Base-by-base conservation (phyloP, 1,140 invertebrate species). In the Lepidotrigona ventralis region DNA sequence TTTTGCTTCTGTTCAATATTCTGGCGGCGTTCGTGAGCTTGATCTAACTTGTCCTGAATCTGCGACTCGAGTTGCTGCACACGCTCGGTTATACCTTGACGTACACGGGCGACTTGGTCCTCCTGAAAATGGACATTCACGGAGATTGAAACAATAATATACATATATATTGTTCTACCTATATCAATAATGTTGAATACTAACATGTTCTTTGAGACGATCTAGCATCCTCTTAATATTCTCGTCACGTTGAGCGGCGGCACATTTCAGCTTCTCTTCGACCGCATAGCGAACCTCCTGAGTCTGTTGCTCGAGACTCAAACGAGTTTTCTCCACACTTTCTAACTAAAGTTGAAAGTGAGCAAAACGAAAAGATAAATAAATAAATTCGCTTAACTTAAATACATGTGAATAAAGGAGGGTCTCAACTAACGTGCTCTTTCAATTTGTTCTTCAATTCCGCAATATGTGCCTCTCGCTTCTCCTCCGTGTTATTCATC, bases 161-260 rank as follows among this genome's bases (percentile, higher is more conserved):
- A 33, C 3, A n/a, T 39, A n/a, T 75, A 17, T 39, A 46, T 23
- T n/a, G 11, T n/a, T 17, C 21, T 54, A 74, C 8, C 9, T 1
- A 39, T 51, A 23, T 33, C 58, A 63, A 56, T n/a, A 26, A 60
- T 29, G 39, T 63, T 21, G 12, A 39, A 75, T 81, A 96, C 96
- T 96, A 92, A 98, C 98, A 94, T 98, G 97, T 93, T 98, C 97
- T 93, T 97, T 97, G 15, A 99, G 96, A 88, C 97, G 97, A 89
- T 98, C 97, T 78, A 98, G 94, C 96, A 98, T 97, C 92, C 97
- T 97, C 94, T 97, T 97, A 73, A 98, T 96, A 92, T 98, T 97
- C 90, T 97, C 97, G 93, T 98, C 97, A 85, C 98, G 96, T 93
- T 98, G 97, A 89, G 96, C 96, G 85, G 97, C 96, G 87, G 97